Base-by-base conservation (phyloP, 2,797 vertebrate species). In the Artibeus jamaicensis region DNA sequence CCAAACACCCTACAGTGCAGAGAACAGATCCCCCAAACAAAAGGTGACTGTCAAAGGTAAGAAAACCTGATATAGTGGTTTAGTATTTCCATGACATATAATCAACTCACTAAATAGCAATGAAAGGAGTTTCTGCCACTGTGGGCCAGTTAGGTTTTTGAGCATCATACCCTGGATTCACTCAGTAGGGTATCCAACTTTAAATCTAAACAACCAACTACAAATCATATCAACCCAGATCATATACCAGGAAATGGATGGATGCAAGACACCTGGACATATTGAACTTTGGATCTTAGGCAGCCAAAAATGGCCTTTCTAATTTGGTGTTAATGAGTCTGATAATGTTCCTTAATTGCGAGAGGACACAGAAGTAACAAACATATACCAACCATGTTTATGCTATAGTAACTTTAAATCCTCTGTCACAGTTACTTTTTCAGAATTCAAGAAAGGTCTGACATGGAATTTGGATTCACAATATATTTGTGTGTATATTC, bases 291-390 rank as follows among this genome's bases (percentile, higher is more conserved):
- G 34, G 39, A 24, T 21, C 1, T 39, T 42, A 32, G 9, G 9
- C 9, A 67, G 7, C 2, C 11, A 59, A 62, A 94, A 65, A 48
- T 22, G 2, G 22, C 8, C 3, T 55, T 90, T 67, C 21, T 3
- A 44, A 32, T 14, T 79, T 84, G 21, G 14, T 93, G 0, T 83
- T 76, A 88, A 85, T 77, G 32, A 92, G 44, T 87, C 21, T 79
- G 55, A 62, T 76, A 34, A 15, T 26, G n/a, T 29, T 5, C 1
- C 22, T 91, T 79, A 59, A 50, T 15, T 91, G 19, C 19, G 34
- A 93, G 91, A 88, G 19, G 21, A 88, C 37, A 50, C 1, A 22
- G 4, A 82, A 37, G 6, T 70, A 39, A 74, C 55, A 9, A 70
- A 37, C 18, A 79, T 29, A 21, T 18, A 78, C 1, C 53, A 68